Evolutionary conservation across 30 jellyfish, hydroid and myxozoan species (phyloP).

Genomic region (Mastigias papua): DNA sequence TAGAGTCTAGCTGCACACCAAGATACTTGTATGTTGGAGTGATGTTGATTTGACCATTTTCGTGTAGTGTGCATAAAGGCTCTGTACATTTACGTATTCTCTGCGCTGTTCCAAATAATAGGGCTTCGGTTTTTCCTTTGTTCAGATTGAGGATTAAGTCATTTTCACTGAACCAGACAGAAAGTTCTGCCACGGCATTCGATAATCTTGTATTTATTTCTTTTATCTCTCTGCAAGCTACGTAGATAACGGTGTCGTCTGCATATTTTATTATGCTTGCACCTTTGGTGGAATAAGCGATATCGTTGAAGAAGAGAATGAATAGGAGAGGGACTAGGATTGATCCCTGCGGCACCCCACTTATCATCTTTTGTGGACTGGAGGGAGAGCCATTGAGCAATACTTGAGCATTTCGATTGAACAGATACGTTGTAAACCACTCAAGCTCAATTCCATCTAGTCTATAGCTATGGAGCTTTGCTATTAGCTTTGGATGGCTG

Average conservation of each 20-base stretch:
- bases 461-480: conserved; percentile 56
- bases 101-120: conserved; percentile 75
- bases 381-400: conserved; percentile 43
- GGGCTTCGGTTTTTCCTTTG: conserved; percentile 67
- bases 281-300: conserved; percentile 34
- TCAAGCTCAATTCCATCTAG: conserved; percentile 59
- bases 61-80: conserved; percentile 58
- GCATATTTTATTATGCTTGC: conserved; percentile 64
- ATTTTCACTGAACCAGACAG: conserved; percentile 60
- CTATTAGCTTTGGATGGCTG: conserved; percentile 44
- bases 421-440: conserved; percentile 14
- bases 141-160: conserved; percentile 51
- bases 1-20: conserved; percentile 74
- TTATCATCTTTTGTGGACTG: conserved; percentile 65
- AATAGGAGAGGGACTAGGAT: conserved; percentile 64
- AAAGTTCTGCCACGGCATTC: conserved; percentile 37
- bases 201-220: conserved; percentile 46
- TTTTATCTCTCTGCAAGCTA: conserved; percentile 45
- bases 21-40: conserved; percentile 73
- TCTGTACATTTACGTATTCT: conserved; percentile 58
- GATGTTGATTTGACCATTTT: conserved; percentile 62
- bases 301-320: conserved; percentile 33
- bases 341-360: conserved; percentile 69
- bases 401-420: conserved; percentile 12
- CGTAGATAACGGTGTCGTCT: conserved; percentile 74